phyloP scores from a whole-genome alignment of 2,113 vertebrate genomes.

The Choloepus hoffmanni region DNA sequence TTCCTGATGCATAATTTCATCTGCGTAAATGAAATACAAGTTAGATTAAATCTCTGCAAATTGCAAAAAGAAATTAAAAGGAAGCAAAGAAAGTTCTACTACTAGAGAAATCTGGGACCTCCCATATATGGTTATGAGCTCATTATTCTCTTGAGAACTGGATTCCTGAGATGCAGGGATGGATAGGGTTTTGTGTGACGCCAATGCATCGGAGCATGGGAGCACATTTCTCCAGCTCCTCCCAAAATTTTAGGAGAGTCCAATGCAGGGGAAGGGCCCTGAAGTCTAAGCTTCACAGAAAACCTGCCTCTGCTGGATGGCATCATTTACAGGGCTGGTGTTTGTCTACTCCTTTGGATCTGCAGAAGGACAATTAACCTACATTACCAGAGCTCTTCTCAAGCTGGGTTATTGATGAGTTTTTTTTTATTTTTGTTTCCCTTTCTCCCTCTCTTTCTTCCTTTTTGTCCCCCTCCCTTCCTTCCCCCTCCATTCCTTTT shows the following conservation, averaged over 20 bases:
- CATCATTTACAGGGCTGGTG: not conserved
- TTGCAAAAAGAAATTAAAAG: not conserved
- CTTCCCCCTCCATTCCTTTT: not conserved
- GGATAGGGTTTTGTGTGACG: not conserved
- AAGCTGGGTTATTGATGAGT: not conserved
- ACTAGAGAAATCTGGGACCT: not conserved
- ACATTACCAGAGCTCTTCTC: constrained; percentile 1
- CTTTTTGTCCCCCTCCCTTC: not conserved
- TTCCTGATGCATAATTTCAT: constrained; percentile 99
- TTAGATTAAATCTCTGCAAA: constrained; percentile 60
- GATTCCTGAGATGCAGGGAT: not conserved
- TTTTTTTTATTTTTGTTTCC: not conserved
- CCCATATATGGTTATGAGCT: not conserved
- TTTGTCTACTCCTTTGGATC: not conserved
- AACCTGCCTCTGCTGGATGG: not conserved
- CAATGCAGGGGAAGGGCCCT: not conserved
- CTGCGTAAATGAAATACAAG: constrained; percentile 85
- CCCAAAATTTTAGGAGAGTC: not conserved
- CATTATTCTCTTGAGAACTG: not conserved
- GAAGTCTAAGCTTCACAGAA: not conserved
- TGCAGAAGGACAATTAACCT: not conserved
- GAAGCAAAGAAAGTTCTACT: not conserved
- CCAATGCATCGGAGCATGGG: not conserved
- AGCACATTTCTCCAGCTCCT: not conserved
- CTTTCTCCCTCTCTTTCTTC: not conserved